Percentiles rank a stretch among this genome's conserved stretches.
Evolutionary conservation across 2,888 invertebrate species (phyloP).

Genomic region (Orthosia cruda): DNA sequence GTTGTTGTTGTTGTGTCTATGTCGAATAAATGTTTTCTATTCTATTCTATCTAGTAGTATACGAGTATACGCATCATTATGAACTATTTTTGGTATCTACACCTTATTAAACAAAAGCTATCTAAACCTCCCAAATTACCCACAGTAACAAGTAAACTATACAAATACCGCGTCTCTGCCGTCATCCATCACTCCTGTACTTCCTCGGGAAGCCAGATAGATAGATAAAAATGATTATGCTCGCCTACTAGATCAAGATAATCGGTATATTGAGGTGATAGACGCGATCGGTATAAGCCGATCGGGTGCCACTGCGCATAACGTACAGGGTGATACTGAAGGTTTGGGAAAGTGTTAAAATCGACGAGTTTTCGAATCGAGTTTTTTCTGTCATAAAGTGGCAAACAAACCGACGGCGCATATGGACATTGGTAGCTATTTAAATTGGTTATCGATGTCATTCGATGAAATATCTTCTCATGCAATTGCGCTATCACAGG

Average conservation of each 20-base stretch:
- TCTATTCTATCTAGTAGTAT: too few relatives aligned
- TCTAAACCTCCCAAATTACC: conserved; percentile 25
- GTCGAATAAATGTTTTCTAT: too few relatives aligned
- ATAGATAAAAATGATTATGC: conserved; percentile 84
- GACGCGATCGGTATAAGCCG: conserved; percentile 78
- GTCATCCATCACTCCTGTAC: conserved; percentile 83
- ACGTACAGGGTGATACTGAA: conserved; percentile 74
- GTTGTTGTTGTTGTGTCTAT: too few relatives aligned
- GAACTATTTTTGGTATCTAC: too few relatives aligned
- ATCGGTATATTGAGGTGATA: conserved; percentile 76
- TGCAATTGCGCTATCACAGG: too few relatives aligned
- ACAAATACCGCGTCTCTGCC: conserved; percentile 68
- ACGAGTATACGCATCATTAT: too few relatives aligned
- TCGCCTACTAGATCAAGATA: conserved; percentile 83
- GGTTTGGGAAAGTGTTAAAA: neutral
- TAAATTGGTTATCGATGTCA: too few relatives aligned
- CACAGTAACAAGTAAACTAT: conserved; percentile 41
- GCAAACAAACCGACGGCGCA: too few relatives aligned
- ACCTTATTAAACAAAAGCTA: neutral
- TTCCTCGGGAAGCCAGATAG: conserved; percentile 77
- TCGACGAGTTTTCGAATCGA: neutral
- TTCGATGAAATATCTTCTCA: too few relatives aligned
- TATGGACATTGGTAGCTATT: too few relatives aligned
- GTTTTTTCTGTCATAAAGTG: neutral
- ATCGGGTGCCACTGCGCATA: conserved; percentile 78